These are phyloP conservation scores for Acleris literana DNA, from an alignment of 2,888 invertebrate species.

Conservation along the genomic window DNA sequence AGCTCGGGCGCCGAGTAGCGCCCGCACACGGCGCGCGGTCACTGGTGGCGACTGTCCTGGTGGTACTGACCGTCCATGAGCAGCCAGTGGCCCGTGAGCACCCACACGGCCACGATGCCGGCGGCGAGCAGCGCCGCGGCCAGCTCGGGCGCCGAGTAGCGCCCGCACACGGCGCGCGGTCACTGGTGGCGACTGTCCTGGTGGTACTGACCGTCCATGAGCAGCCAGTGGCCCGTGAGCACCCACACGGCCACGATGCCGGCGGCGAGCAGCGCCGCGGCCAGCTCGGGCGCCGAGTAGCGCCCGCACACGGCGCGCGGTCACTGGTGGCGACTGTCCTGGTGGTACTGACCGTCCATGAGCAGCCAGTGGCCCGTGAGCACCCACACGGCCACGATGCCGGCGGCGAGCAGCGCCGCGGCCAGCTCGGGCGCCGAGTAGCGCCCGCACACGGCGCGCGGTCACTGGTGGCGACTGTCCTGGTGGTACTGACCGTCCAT, in stretches of 20 bases:
- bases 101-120: slow-evolving; percentile 98
- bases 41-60: no score
- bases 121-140: slow-evolving; percentile 96
- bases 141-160: slow-evolving; percentile 94
- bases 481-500: slow-evolving; percentile 90
- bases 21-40: no score
- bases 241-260: slow-evolving; percentile 99
- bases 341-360: slow-evolving; percentile 90
- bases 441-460: no score
- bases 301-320: no score
- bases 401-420: slow-evolving; percentile 95
- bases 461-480: no score
- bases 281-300: slow-evolving; percentile 94
- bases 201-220: slow-evolving; percentile 92
- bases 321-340: no score
- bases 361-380: slow-evolving; percentile 98
- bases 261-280: slow-evolving; percentile 95
- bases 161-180: no score
- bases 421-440: slow-evolving; percentile 95
- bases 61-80: slow-evolving; percentile 93
- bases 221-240: slow-evolving; percentile 98
- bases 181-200: no score
- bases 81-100: slow-evolving; percentile 98
- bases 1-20: no score
- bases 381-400: slow-evolving; percentile 98